Evolutionary conservation across 2,113 vertebrate genomes (phyloP).

Genomic region (Patagioenas fasciata): DNA sequence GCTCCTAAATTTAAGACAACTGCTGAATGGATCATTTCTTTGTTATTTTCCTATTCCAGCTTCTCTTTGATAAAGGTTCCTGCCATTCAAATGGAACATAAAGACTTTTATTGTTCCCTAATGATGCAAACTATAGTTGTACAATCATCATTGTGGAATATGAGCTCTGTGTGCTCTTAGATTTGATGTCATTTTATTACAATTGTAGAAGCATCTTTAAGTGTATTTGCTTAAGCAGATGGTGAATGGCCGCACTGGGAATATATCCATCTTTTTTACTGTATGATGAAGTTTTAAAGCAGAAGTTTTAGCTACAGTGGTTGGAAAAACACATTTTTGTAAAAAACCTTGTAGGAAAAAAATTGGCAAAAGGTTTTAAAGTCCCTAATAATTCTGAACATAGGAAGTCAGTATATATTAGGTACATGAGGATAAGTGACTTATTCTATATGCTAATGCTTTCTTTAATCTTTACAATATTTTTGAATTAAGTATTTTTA

Average conservation of each 20-base stretch:
- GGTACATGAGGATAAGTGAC: neutral
- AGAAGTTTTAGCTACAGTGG: conserved; percentile 41
- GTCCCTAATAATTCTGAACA: neutral
- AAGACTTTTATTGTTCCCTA: conserved; percentile 71
- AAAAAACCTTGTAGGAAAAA: neutral
- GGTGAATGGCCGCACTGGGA: conserved; percentile 63
- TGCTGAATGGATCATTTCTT: conserved; percentile 55
- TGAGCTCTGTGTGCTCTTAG: conserved; percentile 47
- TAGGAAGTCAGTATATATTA: neutral
- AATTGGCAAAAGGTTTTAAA: neutral
- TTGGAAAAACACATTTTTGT: conserved; percentile 40
- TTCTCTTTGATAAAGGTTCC: conserved; percentile 57
- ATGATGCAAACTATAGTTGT: conserved; percentile 60
- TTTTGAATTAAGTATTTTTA: neutral
- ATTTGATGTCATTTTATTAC: conserved; percentile 61
- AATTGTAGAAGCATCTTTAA: conserved; percentile 67
- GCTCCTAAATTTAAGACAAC: conserved; percentile 58
- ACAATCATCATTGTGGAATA: conserved; percentile 68
- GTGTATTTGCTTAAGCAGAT: conserved; percentile 76
- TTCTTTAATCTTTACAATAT: neutral
- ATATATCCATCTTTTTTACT: conserved; percentile 66
- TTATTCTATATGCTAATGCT: neutral
- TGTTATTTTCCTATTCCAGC: conserved; percentile 54
- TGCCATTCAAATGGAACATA: conserved; percentile 55
- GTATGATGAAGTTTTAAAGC: conserved; percentile 69